Conservation (phyloP, 2,113 vertebrate genomes). For the Eira barbara region DNA sequence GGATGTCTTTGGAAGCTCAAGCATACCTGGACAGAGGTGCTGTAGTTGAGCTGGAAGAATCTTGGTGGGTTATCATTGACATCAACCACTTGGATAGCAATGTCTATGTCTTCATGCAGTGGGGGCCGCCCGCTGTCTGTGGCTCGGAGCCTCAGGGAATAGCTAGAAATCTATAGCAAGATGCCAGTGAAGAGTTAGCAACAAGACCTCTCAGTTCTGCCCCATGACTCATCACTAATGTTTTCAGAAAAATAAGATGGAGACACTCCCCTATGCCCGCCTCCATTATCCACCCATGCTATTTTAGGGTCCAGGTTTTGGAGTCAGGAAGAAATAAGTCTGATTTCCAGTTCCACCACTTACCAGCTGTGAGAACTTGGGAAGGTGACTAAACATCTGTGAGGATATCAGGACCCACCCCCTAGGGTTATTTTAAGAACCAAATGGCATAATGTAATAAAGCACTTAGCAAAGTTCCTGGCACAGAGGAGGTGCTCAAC, state of each 20-base stretch:
- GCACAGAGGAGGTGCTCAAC: neutral
- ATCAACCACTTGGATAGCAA: conserved; percentile 88
- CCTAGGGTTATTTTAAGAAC: neutral
- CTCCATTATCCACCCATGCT: too few relatives aligned
- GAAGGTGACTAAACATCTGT: neutral
- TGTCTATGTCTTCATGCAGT: conserved; percentile 85
- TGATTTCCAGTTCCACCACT: neutral
- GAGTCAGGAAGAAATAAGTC: neutral
- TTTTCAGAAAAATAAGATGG: neutral
- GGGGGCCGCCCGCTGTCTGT: conserved; percentile 89
- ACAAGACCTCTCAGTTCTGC: neutral
- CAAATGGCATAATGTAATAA: neutral
- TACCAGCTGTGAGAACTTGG: neutral
- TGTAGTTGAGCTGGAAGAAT: conserved; percentile 95
- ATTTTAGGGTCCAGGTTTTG: neutral
- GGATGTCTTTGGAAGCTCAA: neutral
- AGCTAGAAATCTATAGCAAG: conserved; percentile 87
- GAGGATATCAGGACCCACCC: neutral
- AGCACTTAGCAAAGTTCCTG: neutral
- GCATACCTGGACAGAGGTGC: conserved; percentile 90
- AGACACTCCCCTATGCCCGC: neutral
- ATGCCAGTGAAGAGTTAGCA: neutral
- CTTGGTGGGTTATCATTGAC: conserved; percentile 95
- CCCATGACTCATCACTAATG: neutral
- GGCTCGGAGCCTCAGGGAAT: conserved; percentile 91